Base-by-base conservation (phyloP, 2,113 vertebrate genomes). In the Hydropotes inermis region DNA sequence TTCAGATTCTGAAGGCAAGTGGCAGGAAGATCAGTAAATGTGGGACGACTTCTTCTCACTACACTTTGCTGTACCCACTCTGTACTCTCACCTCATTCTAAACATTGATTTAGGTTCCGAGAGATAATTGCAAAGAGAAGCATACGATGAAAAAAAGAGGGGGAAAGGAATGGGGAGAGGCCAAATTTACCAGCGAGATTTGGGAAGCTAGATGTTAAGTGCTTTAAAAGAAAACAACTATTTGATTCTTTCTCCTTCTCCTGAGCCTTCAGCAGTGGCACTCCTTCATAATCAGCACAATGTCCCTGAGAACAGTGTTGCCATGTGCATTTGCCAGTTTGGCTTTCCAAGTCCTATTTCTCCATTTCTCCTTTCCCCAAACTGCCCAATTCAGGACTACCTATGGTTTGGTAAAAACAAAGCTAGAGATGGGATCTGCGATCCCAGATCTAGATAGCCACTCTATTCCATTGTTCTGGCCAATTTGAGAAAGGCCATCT, bases 221-320 rank as follows among this genome's bases (percentile, higher is more conserved):
- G 21, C 19, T 43, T 58, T 70, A 28, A 19, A 79, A n/a, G 43
- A 47, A 25, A n/a, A 14, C 12, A 1, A 23, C 16, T 8, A 2
- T 0, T 52, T 21, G 10, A 28, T 36, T 67, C 16, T 39, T 50
- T 50, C 54, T 61, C 27, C n/a, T 74, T 57, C 23, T 76, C 70
- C 39, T 47, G 50, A 84, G 39, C 6, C 15, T 60, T 64, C 8
- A 14, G n/a, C 16, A 21, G 4, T 1, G 8, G 5, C 30, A 0
- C 3, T 15, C 17, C 39, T 82, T 84, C 14, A 39, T 4, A 93
- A 28, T 39, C 30, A 47, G 23, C 39, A 27, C 25, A 28, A 23
- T 2, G 8, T 10, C 50, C 23, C 60, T 21, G 33, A 25, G 27
- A 52, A 28, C 1, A 23, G 2, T 5, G 39, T 4, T 16, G 16